Evolutionary conservation across 1,140 invertebrate species (phyloP), one percentile per base, ranked within the genome.

Genomic region (Procambarus clarkii): DNA sequence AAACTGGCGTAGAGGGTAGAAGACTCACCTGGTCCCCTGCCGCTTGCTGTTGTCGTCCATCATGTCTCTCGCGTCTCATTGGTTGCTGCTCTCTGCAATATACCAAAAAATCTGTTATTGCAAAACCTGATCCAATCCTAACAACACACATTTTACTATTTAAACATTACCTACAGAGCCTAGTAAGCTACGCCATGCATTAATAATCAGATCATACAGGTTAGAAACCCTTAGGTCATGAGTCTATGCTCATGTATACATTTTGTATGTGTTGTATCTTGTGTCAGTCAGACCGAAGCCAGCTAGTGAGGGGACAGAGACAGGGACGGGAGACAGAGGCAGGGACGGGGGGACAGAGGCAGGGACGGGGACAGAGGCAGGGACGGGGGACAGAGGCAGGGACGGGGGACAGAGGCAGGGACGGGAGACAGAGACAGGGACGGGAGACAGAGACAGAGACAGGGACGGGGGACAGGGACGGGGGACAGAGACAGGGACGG

Each of bases 11-110:
- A 34, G n/a, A 0, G 50, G 0, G 50, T 8, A 54, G 11, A 54
- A 3, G 50, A 54, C 50, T 54, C 5, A 92, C 84, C 94, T 84
- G 48, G 94, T 94, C n/a, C 93, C 94, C 88, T 94, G 94, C 77
- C 94, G 92, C 86, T 94, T 94, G 79, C 94, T 93, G 89, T 93
- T 94, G 88, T 94, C 93, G 50, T 94, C 94, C 88, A 88, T 88
- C 58, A 46, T 88, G 46, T 18, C 58, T 3, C 50, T n/a, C 80
- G 9, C 79, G 78, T 82, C 78, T 74, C 79, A 89, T 89, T 46
- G 44, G 81, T 48, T 74, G 88, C 4, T 82, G 21, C 24, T 83
- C n/a, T 50, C 46, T 80, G 78, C 50, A 21, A 21, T 8, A 50
- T n/a, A 50, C 13, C 9, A 80, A 50, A n/a, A 50, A 34, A 11